Conservation (phyloP, 2,113 vertebrate genomes). For the Tragelaphus imberbis region DNA sequence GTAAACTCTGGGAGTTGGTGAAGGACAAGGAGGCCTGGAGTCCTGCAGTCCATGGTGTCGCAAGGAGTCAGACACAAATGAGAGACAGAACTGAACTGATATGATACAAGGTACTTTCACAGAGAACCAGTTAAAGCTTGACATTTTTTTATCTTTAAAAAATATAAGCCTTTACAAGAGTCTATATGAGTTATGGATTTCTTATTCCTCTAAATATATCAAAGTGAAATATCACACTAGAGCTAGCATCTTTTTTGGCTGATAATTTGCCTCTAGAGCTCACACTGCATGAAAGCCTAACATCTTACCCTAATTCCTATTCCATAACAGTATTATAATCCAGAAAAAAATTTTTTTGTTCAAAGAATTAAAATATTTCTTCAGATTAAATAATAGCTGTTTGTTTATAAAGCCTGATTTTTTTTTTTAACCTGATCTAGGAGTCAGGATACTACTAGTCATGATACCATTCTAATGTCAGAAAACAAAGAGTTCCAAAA, state of each 20-base stretch:
- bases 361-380: background rate
- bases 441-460: background rate
- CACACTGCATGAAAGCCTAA: background rate
- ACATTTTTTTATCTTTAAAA: background rate
- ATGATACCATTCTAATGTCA: background rate
- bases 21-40: background rate
- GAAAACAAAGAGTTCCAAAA: background rate
- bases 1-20: background rate
- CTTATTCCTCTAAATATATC: background rate
- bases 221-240: background rate
- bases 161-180: background rate
- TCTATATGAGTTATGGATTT: background rate
- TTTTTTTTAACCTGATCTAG: background rate
- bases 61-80: background rate
- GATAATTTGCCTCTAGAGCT: background rate
- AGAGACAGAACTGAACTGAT: background rate
- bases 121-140: background rate
- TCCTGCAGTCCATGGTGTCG: background rate
- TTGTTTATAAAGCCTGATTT: background rate
- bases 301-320: background rate
- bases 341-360: background rate
- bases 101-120: background rate
- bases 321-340: background rate
- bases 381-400: background rate
- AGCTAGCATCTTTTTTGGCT: background rate